A percentile compares a stretch with the other conserved stretches of the same genome.
These are phyloP conservation scores for Pyrrhura leucotis DNA, from an alignment of 2,797 vertebrate genomes.

Conservation along the genomic window DNA sequence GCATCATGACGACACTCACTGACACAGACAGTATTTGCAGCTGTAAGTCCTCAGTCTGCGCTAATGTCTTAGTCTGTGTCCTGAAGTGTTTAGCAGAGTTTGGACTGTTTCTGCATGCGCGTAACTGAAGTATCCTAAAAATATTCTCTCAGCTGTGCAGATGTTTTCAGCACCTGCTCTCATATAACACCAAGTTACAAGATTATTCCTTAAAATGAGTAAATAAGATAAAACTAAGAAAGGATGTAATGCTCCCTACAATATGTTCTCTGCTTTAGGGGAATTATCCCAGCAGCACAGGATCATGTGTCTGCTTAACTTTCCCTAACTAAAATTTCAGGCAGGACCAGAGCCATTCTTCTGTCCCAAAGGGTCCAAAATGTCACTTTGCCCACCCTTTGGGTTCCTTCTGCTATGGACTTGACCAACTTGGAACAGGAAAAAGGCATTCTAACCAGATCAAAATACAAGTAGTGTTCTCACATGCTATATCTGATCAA, in stretches of 20 bases:
- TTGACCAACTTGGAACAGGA: not conserved
- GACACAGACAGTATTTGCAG: not conserved
- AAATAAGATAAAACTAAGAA: not conserved
- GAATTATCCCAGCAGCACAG: not conserved
- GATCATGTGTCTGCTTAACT: not conserved
- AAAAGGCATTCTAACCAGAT: not conserved
- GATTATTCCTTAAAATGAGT: not conserved
- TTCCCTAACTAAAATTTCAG: not conserved
- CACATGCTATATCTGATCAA: not conserved
- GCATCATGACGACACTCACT: accelerated
- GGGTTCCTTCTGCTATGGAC: not conserved
- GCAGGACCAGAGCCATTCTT: not conserved
- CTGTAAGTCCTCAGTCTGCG: not conserved
- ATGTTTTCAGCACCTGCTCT: not conserved
- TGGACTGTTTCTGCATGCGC: not conserved
- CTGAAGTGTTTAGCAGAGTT: not conserved
- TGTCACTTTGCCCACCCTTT: not conserved
- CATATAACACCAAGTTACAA: not conserved
- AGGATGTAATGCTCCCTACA: not conserved
- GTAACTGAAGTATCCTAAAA: not conserved
- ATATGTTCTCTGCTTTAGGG: not conserved
- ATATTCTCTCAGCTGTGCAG: not conserved
- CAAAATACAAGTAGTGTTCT: not conserved
- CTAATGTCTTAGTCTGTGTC: not conserved
- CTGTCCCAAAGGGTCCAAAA: not conserved